Base-by-base conservation (phyloP, 2,888 invertebrate species). In the Lysandra coridon region DNA sequence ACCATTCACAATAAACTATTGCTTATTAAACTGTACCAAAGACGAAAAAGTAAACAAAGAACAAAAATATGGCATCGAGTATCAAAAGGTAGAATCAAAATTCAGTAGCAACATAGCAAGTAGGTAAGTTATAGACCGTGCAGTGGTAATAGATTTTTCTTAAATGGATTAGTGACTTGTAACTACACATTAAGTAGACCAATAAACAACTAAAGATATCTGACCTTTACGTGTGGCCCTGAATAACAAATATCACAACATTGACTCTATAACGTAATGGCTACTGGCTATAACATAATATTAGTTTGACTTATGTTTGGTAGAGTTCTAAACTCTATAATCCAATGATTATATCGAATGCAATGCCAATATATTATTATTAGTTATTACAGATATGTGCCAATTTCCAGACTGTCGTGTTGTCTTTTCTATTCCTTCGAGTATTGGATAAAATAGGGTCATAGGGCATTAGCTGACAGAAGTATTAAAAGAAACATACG, bases 241-340 rank as follows among this genome's bases (percentile, higher is more conserved):
- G 69, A 69, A 69, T 69, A 69, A 69, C 69, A 37, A 69, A 69
- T 69, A 64, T 69, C 30, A 69, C 62, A 62, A 23, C 62, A 60
- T 60, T n/a, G n/a, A 60, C 57, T 10, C 10, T 44, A 44, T 44
- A 44, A 10, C 10, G 10, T 10, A 44, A 44, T 7, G 10, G 57
- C 17, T 4, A 53, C 12, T 53, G 12, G 23, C 23, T 62, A 23
- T 62, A 23, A 62, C 7, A 62, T 62, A 62, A 23, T 62, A 62
- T 14, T 53, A 53, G 1, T 53, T 53, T 14, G 14, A 53, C 4
- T 57, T 57, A 12, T 57, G 12, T 57, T 57, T 57, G 57, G 57
- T 57, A 57, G 57, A 57, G 57, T 57, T 57, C 57, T 57, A 3
- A 3, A 57, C 57, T 57, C 57, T 57, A 57, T 57, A 17, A 4